Evolutionary conservation across 2,888 invertebrate genomes (phyloP), one percentile per base, ranked within the genome.

Genomic region (Drosophila falleni): DNA sequence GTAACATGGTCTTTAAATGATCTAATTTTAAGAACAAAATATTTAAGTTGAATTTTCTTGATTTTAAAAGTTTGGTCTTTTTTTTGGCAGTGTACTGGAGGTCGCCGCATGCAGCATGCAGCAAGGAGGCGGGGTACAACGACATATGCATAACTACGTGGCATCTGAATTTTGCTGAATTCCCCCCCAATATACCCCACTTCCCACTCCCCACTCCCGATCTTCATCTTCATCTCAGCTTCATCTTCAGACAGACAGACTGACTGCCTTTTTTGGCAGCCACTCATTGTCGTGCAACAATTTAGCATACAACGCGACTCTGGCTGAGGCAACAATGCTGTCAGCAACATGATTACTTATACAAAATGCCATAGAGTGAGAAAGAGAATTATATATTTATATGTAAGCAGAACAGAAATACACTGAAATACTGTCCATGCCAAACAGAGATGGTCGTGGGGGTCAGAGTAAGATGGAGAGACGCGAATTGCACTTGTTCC

Each of bases 141-240:
- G 71, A 69, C 84, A 87, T 88, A 88, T 89, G 89, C 84, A 88
- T 83, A 86, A 86, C 72, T 88, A 84, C 81, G 83, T 86, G 89
- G 86, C 89, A 87, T 74, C 72, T 89, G 87, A 84, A 74, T 71
- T 71, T 76, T 69, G 65, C 56, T 50, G 65, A 65, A 56, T 58
- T 51, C 6, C 8, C 29, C 29, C 29, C 23, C 1, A 23, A 1
- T 23, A 23, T 29, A 29, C 29, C 5, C 5, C 29, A 6, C 29
- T 29, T 1, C 29, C n/a, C n/a, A n/a, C n/a, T n/a, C n/a, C 19
- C 19, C 19, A 19, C 19, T 19, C 19, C 19, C 19, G 3, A 23
- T 23, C 23, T 23, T 4, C 23, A 23, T 29, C 29, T 29, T 6
- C 29, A 29, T 29, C 46, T 13, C 23, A 49, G 35, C 58, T 50